Percentiles rank a stretch among this genome's conserved stretches.
phyloP scores from a whole-genome alignment of 2,113 vertebrate species.

The Aplodontia rufa region DNA sequence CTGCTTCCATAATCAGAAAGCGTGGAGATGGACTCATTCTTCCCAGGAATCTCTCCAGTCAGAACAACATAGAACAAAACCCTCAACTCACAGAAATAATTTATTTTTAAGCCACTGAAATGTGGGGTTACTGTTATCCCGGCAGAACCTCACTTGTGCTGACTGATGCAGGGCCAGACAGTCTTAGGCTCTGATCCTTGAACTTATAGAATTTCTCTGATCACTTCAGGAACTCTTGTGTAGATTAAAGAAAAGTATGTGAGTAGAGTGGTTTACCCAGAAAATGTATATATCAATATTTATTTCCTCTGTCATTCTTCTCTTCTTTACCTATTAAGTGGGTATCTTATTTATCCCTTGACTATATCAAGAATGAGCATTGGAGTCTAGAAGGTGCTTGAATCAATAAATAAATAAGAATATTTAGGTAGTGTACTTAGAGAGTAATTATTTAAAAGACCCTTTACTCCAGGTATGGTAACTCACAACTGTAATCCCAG shows the following conservation, averaged over 20 bases:
- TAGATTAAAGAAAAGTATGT: neutral
- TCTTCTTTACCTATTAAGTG: neutral
- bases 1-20: neutral
- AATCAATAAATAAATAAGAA: constrained; percentile 17
- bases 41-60: neutral
- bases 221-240: neutral
- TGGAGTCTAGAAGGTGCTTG: neutral
- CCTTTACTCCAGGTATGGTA: no score
- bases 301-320: neutral
- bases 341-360: neutral
- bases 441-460: neutral
- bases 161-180: neutral
- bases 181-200: neutral
- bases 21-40: neutral
- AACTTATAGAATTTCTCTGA: neutral
- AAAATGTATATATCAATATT: neutral
- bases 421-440: neutral
- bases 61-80: neutral
- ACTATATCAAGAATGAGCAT: neutral
- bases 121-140: neutral
- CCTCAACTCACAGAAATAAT: neutral
- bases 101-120: constrained; percentile 16
- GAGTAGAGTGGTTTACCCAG: neutral
- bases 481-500: no score
- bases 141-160: neutral